These are phyloP conservation scores for Lumbricus terrestris DNA, from an alignment of 2,888 invertebrate species.

Conservation along the genomic window DNA sequence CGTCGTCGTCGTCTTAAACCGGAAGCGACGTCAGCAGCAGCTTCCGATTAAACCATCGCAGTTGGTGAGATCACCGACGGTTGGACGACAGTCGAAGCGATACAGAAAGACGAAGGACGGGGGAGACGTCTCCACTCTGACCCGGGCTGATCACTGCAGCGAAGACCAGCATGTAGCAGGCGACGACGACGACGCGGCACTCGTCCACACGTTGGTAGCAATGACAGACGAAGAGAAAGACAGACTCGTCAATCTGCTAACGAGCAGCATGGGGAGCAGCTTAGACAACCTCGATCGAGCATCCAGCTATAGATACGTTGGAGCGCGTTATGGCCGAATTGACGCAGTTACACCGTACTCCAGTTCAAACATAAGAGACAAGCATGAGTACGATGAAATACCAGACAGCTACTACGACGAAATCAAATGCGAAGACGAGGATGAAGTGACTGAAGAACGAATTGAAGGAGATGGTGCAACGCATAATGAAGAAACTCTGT, in stretches of 20 bases:
- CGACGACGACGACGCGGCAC: too few relatives aligned
- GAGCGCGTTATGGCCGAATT: neutral
- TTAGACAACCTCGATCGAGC: constrained; percentile 22
- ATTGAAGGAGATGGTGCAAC: neutral
- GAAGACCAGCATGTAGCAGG: neutral
- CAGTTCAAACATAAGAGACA: constrained; percentile 3
- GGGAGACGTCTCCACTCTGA: neutral
- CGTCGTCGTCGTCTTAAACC: neutral
- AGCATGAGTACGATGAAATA: constrained; percentile 30
- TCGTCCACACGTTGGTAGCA: constrained; percentile 26
- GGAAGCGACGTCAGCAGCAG: neutral
- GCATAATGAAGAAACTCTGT: neutral
- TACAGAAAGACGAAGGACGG: neutral
- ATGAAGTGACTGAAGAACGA: neutral
- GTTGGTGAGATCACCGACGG: constrained; percentile 4
- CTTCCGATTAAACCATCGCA: neutral
- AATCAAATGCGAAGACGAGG: neutral
- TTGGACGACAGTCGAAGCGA: constrained; percentile 19
- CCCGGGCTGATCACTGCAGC: too few relatives aligned
- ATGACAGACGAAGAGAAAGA: constrained; percentile 31
- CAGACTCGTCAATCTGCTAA: constrained; percentile 27
- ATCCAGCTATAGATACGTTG: neutral
- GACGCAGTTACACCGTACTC: neutral
- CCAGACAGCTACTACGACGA: constrained; percentile 28
- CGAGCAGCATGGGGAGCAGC: constrained; percentile 24